phyloP scores from a whole-genome alignment of 2,888 invertebrate species.

The Tromatobia lineatoria region DNA sequence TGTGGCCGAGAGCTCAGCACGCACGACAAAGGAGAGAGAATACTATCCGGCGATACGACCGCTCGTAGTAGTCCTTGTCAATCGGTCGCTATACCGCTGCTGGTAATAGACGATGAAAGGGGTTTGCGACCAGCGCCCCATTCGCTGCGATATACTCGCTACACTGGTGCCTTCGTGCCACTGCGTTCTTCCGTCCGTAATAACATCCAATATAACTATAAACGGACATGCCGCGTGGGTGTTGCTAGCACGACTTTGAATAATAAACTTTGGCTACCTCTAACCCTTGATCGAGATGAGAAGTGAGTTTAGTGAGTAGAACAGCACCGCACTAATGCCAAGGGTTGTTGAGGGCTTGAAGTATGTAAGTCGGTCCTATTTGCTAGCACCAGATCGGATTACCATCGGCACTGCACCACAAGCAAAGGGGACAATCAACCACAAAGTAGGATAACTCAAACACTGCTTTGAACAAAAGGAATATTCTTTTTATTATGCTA shows the following conservation, averaged over 20 bases:
- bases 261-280: conserved; percentile 63
- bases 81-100: conserved; percentile 67
- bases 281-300: conserved; percentile 56
- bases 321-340: conserved; percentile 7
- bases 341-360: conserved; percentile 32
- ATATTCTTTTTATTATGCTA: background rate
- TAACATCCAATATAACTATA: conserved; percentile 69
- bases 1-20: conserved; percentile 47
- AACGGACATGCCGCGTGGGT: conserved; percentile 72
- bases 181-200: conserved; percentile 56
- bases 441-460: conserved; percentile 55
- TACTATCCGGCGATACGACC: conserved; percentile 38
- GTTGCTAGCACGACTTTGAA: conserved; percentile 69
- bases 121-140: conserved; percentile 71
- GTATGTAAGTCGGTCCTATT: conserved; percentile 44
- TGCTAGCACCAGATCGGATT: conserved; percentile 59
- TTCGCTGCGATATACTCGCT: conserved; percentile 26
- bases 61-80: conserved; percentile 56
- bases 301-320: conserved; percentile 37
- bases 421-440: conserved; percentile 44
- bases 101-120: conserved; percentile 76
- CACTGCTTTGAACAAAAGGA: background rate
- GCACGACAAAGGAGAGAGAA: conserved; percentile 56
- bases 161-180: conserved; percentile 41
- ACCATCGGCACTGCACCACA: conserved; percentile 48